Evolutionary conservation across 2,797 vertebrate species (phyloP), one percentile per base, ranked within the genome.

Genomic region (Alfaro cultratus): DNA sequence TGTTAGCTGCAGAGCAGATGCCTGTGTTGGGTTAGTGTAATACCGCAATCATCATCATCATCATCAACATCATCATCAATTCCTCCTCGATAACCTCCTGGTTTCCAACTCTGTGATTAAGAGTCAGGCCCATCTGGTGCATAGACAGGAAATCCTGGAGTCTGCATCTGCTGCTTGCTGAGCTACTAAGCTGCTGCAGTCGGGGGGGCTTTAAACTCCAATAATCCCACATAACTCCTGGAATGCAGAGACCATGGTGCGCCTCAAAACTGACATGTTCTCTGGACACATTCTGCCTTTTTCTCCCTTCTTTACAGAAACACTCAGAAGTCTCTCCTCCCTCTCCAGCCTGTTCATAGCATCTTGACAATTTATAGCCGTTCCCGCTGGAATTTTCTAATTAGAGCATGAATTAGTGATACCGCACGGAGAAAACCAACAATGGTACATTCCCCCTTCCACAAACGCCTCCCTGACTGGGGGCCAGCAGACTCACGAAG

Each of bases 31-130:
- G 94, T 94, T 92, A 86, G 92, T 89, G 93, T 92, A 91, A 91
- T 94, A 91, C 92, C 90, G 93, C 94, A 92, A 95, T 94, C 92
- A 93, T 95, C 95, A 90, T 43, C 95, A 91, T 68, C 93, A 95
- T 95, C 95, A 91, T 94, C 92, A 93, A 95, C 95, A 90, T 70
- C 95, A 91, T 67, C 93, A 95, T 96, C 95, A 91, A 93, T 95
- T 94, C 91, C 91, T 93, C 91, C 91, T 93, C 87, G 92, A 95
- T 94, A 93, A 91, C 92, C 94, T 94, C 92, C 93, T 86, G 91
- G 94, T 95, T 95, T 94, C 88, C 86, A 93, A 89, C 93, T 85
- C 92, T 89, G 92, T 94, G 95, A 96, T 95, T 95, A 96, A 95
- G 93, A 94, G 89, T 92, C 91, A 87, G 87, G 90, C 91, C 94